phyloP scores from a whole-genome alignment of 2,113 vertebrate species.

The Poeciliopsis prolifica region DNA sequence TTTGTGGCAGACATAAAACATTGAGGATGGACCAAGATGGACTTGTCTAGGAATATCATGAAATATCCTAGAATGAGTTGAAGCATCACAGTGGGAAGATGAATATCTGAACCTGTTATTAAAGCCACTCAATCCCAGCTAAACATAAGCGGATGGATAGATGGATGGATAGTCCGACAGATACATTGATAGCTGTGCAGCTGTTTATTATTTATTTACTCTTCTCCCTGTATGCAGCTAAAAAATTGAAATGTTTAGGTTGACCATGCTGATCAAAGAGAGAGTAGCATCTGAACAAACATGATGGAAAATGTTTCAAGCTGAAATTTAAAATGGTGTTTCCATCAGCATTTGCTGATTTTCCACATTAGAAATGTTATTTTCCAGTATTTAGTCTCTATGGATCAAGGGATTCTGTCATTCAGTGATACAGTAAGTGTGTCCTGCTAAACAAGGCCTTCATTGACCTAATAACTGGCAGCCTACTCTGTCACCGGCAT shows the following conservation, averaged over 20 bases:
- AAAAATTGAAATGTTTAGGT: neutral
- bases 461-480: slow-evolving; percentile 84
- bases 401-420: slow-evolving; percentile 69
- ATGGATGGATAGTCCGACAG: too few species aligned
- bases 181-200: too few species aligned
- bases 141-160: too few species aligned
- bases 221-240: neutral
- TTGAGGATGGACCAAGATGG: too few species aligned
- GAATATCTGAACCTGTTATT: too few species aligned
- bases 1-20: neutral
- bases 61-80: too few species aligned
- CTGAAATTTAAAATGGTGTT: slow-evolving; percentile 26
- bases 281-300: neutral
- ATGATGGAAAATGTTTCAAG: slow-evolving; percentile 11
- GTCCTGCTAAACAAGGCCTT: slow-evolving; percentile 78
- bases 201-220: too few species aligned
- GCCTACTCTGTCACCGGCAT: slow-evolving; percentile 78
- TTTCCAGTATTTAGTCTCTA: slow-evolving; percentile 63
- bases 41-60: too few species aligned
- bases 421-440: slow-evolving; percentile 68
- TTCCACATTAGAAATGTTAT: slow-evolving; percentile 68
- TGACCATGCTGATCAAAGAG: neutral
- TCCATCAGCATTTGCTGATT: slow-evolving; percentile 66
- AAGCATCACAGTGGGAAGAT: too few species aligned
- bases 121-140: too few species aligned